Conservation (phyloP, 2,113 vertebrate genomes). For the Bothrops jararaca region DNA sequence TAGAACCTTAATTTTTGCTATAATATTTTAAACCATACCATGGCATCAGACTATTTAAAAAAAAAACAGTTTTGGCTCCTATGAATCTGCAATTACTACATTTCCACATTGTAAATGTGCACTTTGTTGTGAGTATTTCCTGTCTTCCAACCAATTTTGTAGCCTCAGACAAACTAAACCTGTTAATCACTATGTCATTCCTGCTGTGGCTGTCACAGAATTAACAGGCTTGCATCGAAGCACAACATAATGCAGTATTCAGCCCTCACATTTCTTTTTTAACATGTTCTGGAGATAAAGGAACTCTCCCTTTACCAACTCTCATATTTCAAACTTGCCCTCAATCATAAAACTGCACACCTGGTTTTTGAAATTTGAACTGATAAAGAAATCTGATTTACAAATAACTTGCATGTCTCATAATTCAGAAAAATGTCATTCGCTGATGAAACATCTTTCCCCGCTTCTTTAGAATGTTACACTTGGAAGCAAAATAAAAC, state of each 20-base stretch:
- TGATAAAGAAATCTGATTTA: background rate
- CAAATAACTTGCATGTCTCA: background rate
- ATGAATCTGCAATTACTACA: background rate
- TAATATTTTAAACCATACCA: background rate
- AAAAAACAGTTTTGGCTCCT: background rate
- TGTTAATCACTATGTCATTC: background rate
- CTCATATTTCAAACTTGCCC: background rate
- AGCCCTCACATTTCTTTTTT: no score
- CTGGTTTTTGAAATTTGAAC: background rate
- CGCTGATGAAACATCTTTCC: background rate
- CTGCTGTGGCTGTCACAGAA: background rate
- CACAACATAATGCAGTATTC: background rate
- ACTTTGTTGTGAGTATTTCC: background rate
- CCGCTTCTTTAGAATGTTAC: background rate
- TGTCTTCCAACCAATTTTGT: background rate
- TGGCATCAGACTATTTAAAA: background rate
- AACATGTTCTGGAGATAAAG: background rate
- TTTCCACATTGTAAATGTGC: background rate
- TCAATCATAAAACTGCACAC: background rate
- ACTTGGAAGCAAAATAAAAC: background rate
- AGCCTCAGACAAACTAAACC: background rate
- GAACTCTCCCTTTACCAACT: background rate
- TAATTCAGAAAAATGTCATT: background rate
- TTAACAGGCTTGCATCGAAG: background rate
- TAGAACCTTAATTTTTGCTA: background rate